phyloP scores from a whole-genome alignment of 2,888 invertebrate species.

The Venustoraphidia nigricollis region DNA sequence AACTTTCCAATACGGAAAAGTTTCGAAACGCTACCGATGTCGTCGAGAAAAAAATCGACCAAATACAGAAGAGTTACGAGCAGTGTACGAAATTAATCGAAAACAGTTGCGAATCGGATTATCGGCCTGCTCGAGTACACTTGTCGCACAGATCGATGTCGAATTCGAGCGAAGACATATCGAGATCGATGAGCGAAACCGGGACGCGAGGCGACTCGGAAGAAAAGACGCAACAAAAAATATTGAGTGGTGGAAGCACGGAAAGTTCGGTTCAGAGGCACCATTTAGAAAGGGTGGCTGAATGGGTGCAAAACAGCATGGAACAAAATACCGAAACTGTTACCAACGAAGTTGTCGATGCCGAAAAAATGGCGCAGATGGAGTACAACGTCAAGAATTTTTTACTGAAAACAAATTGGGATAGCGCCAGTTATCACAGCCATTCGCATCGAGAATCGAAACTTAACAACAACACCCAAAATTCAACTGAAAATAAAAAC shows the following conservation, averaged over 20 bases:
- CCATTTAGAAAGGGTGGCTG: conserved; percentile 37
- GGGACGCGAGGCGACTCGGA: conserved; percentile 9
- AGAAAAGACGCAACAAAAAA: conserved; percentile 8
- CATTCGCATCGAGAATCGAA: too few relatives aligned
- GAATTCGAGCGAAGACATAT: conserved; percentile 13
- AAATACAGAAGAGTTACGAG: conserved; percentile 9
- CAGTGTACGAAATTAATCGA: conserved; percentile 7
- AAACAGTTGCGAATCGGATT: conserved; percentile 7
- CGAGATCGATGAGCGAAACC: conserved; percentile 9
- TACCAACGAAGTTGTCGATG: conserved; percentile 23
- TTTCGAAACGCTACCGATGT: too few relatives aligned
- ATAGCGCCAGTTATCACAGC: too few relatives aligned
- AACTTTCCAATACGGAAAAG: too few relatives aligned
- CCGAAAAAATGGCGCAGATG: conserved; percentile 46
- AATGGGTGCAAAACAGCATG: conserved; percentile 57
- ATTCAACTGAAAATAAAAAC: too few relatives aligned
- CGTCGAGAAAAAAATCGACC: conserved; percentile 12
- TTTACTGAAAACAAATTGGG: conserved; percentile 32
- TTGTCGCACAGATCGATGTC: conserved; percentile 11
- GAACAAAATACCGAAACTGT: conserved; percentile 33
- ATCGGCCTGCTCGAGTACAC: conserved; percentile 5
- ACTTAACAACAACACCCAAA: too few relatives aligned
- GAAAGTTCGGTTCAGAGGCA: conserved; percentile 19
- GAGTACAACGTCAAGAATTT: conserved; percentile 65
- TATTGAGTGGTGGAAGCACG: too few relatives aligned